These are phyloP conservation scores for Lasioglossum leucozonium DNA, from an alignment of 2,888 invertebrate genomes.

Conservation along the genomic window DNA sequence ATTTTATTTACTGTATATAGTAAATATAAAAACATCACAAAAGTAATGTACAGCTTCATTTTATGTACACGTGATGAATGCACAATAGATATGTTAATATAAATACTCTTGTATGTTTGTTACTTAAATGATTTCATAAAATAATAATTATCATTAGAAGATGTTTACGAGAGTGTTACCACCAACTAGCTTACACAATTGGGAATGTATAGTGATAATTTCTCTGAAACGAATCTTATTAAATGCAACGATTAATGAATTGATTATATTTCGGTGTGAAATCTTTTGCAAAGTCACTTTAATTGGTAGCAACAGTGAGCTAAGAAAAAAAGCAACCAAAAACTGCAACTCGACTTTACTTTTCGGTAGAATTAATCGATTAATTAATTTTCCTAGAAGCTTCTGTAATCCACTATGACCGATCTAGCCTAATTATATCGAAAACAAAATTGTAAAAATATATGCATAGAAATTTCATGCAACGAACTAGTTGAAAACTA, in stretches of 20 bases:
- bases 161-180: neutral
- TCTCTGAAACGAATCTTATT: neutral
- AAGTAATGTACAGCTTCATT: constrained; percentile 8
- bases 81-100: neutral
- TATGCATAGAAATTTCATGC: neutral
- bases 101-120: neutral
- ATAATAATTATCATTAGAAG: neutral
- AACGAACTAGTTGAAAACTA: neutral
- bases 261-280: neutral
- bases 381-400: neutral
- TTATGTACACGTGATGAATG: constrained; percentile 22
- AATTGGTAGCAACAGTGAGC: neutral
- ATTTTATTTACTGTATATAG: constrained; percentile 16
- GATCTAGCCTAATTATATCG: neutral
- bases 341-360: neutral
- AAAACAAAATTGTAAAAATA: neutral
- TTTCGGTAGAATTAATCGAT: neutral
- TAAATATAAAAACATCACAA: constrained; percentile 33
- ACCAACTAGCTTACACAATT: neutral
- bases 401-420: neutral
- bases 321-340: neutral
- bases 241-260: neutral
- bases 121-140: constrained; percentile 1
- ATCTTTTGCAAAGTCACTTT: neutral
- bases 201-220: neutral